Evolutionary conservation across 2,888 invertebrate genomes (phyloP), one percentile per base, ranked within the genome.

Genomic region (Globia sparganii): DNA sequence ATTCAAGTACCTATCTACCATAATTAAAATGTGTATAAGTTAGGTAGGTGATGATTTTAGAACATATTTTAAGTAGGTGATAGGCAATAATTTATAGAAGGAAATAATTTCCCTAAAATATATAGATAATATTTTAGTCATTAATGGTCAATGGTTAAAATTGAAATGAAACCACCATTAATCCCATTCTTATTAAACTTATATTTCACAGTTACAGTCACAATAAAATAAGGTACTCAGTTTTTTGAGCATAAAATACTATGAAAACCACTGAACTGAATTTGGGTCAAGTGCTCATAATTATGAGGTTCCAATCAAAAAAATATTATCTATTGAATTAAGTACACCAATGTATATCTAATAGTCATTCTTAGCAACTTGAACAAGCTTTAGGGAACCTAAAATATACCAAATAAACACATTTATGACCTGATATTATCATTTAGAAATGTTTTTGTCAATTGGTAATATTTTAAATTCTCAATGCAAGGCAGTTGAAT

Each of bases 251-350:
- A 49, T 58, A 68, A n/a, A 56, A 67, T 68, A 71, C 25, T 43
- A 61, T 76, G 71, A 62, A 65, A 56, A 72, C 62, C 43, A 68
- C 34, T 59, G n/a, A 71, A 65, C 21, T 72, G 21, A 72, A 85
- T 73, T 80, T 80, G 58, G 83, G 75, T 80, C 83, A 85, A 80
- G 62, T 80, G 75, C n/a, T 70, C 6, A 49, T 11, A n/a, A n/a
- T n/a, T n/a, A 71, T 73, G 64, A 68, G 15, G n/a, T 65, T 59
- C n/a, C 46, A 79, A 15, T 75, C 2, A 65, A 1, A 40, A 62
- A 31, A 66, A 46, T 31, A 31, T 46, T 61, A 58, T 1, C 21
- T 43, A 34, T 43, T 25, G 25, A 61, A 46, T 34, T 49, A 37
- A 5, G 11, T 40, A 40, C 58, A 58, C 21, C 6, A 64, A 64